Base-by-base conservation (phyloP, 2,888 invertebrate species). In the Halictus ligatus region DNA sequence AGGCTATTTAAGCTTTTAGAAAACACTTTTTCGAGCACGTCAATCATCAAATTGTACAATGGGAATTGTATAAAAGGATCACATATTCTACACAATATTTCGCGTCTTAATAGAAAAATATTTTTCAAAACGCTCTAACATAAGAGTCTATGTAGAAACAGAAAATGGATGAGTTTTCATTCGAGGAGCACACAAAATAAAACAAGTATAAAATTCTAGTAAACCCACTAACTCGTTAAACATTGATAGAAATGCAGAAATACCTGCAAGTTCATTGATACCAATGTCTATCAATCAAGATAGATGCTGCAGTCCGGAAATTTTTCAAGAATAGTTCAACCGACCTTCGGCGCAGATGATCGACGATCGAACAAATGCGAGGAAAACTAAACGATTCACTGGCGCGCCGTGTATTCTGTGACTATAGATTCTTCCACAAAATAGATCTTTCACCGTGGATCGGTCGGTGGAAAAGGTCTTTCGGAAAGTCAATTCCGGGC, bases 391-490 rank as follows among this genome's bases (percentile, higher is more conserved):
- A 48, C 79, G 75, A 83, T 69, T 35, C 74, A 64, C 40, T 3
- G 54, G 21, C 3, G 21, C 54, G 8, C 8, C 29, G 72, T 21
- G 35, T 78, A 58, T 78, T 75, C 72, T 67, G 60, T 18, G 79
- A 78, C 35, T 74, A 25, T n/a, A 21, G 21, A 69, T 69, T 29
- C 35, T 35, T 79, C 25, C 50, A 15, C 25, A 79, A 76, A 84
- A 84, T 79, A 64, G 78, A 85, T 74, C 75, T 78, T 80, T 75
- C 50, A 25, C 29, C 77, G 74, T 15, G 15, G 54, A 54, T 78
- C 83, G 87, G 75, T 85, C 86, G 80, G 85, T 79, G 85, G 79
- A 69, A 80, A 85, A 86, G 86, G 81, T 64, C 84, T 76, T 71
- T 81, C 79, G 81, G 80, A 83, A 86, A 90, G 77, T 86, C 73